Conservation (phyloP, 1,140 invertebrate genomes). For the Zophobas atratus region DNA sequence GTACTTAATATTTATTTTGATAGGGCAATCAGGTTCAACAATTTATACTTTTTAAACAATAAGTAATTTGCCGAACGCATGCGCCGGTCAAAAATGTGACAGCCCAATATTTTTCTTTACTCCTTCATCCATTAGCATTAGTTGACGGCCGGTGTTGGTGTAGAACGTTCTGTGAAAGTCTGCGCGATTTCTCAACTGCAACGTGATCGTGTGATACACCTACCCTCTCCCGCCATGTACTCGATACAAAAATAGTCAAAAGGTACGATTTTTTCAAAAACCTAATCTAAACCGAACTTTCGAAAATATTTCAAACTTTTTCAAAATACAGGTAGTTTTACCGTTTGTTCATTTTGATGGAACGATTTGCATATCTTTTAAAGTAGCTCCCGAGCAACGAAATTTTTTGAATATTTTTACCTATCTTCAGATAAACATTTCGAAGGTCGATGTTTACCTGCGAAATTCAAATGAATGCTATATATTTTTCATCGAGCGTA, state of each 20-base stretch:
- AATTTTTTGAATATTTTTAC: neutral
- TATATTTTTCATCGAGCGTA: slow-evolving; percentile 15
- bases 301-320: too few relatives aligned
- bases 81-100: slow-evolving; percentile 22
- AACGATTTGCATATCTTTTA: too few relatives aligned
- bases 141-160: slow-evolving; percentile 39
- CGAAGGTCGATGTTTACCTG: slow-evolving; percentile 34
- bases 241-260: slow-evolving; percentile 3
- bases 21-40: slow-evolving; percentile 22
- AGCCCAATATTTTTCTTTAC: slow-evolving; percentile 37
- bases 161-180: slow-evolving; percentile 30
- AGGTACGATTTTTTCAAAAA: neutral
- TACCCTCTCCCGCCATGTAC: slow-evolving; percentile 8
- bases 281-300: too few relatives aligned
- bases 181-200: slow-evolving; percentile 23
- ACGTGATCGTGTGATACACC: slow-evolving; percentile 7
- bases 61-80: slow-evolving; percentile 7
- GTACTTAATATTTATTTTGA: slow-evolving; percentile 34
- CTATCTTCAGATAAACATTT: neutral
- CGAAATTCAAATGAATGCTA: slow-evolving; percentile 28
- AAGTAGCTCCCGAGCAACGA: neutral
- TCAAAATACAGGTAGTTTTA: too few relatives aligned
- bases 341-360: too few relatives aligned
- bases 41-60: neutral
- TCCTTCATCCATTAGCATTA: slow-evolving; percentile 35